Evolutionary conservation across 2,888 invertebrate genomes (phyloP).

Genomic region (Agelastica alni): DNA sequence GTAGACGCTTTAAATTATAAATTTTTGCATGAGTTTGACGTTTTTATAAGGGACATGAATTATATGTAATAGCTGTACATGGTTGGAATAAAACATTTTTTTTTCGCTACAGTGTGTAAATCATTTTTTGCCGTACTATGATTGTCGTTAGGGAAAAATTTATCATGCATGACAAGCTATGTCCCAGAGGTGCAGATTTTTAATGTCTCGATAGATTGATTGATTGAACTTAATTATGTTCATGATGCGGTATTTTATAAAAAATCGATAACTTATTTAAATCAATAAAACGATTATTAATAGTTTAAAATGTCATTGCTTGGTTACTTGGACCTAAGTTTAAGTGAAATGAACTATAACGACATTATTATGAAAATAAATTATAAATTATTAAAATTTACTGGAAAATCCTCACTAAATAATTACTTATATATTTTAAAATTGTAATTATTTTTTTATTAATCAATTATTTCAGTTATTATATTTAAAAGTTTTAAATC

Average conservation of each 20-base stretch:
- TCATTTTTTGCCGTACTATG: constrained; percentile 7
- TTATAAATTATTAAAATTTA: no score
- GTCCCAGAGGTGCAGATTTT: constrained; percentile 5
- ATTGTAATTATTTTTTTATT: no score
- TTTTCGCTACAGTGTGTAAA: no score
- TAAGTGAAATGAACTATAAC: not conserved
- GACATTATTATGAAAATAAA: not conserved
- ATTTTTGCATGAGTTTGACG: no score
- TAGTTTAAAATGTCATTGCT: constrained; percentile 3
- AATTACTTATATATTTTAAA: no score
- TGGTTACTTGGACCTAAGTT: not conserved
- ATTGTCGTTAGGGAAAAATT: not conserved
- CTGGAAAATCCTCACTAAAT: no score
- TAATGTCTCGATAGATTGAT: constrained; percentile 6
- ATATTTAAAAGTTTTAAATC: no score
- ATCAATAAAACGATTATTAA: constrained; percentile 1
- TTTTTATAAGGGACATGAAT: no score
- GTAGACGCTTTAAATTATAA: no score
- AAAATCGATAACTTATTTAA: not conserved
- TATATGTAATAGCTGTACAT: no score
- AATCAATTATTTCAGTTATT: no score
- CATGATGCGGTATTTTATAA: constrained; percentile 4
- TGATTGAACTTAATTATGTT: constrained; percentile 8
- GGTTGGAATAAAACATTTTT: no score
- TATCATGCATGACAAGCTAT: not conserved